A percentile compares a stretch with the other conserved stretches of the same genome.
Evolutionary conservation across 2,888 invertebrate species (phyloP).

Genomic region (Cepaea hortensis): DNA sequence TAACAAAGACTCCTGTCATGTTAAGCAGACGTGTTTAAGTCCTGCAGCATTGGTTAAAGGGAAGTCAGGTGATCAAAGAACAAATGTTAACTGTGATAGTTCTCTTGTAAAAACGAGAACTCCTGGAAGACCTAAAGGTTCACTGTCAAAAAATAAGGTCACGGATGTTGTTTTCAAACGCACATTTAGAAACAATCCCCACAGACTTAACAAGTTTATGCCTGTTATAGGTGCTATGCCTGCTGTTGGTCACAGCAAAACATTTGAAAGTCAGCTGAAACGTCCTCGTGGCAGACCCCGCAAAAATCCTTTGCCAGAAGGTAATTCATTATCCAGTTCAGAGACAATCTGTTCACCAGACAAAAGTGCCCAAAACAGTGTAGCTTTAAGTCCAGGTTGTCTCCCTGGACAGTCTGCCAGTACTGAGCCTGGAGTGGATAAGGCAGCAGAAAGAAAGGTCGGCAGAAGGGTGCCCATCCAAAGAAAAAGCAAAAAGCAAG

Average conservation of each 20-base stretch:
- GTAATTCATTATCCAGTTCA: background rate
- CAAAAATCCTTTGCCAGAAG: conserved; percentile 44
- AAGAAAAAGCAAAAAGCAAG: conserved; percentile 25
- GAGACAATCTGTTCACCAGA: background rate
- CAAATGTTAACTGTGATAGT: conserved; percentile 43
- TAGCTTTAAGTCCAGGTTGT: background rate
- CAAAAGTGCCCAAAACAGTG: background rate
- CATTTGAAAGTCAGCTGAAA: conserved; percentile 26
- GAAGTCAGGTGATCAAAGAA: conserved; percentile 22
- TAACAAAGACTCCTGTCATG: conserved; percentile 8
- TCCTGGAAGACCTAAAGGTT: conserved; percentile 59
- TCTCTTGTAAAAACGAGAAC: conserved; percentile 46
- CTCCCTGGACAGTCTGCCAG: background rate
- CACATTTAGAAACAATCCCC: conserved; percentile 18
- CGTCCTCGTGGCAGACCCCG: conserved; percentile 56
- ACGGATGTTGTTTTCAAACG: conserved; percentile 3
- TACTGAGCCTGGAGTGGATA: background rate
- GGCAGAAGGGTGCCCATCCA: conserved; percentile 29
- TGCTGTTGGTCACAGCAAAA: background rate
- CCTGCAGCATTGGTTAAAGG: background rate
- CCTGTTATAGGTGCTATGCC: background rate
- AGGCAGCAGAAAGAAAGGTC: background rate
- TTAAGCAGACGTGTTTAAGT: background rate
- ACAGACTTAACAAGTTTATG: background rate
- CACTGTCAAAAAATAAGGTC: conserved; percentile 38